A percentile compares a stretch with the other conserved stretches of the same genome.
Evolutionary conservation across 2,113 vertebrate genomes (phyloP).

Genomic region (Ahaetulla prasina): DNA sequence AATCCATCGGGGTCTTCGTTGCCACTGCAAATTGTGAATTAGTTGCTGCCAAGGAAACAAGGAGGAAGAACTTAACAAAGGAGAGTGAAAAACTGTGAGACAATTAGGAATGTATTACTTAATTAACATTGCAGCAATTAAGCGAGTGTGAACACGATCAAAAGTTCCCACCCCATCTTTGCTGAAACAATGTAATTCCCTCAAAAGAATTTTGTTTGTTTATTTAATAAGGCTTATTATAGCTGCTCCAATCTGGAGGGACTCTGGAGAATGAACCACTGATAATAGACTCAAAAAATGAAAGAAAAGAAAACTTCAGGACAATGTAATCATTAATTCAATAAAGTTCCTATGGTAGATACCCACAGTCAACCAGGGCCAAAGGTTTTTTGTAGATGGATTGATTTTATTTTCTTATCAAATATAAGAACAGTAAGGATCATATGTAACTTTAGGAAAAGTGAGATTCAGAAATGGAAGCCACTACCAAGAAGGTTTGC

Average conservation of each 20-base stretch:
- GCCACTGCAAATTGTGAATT: not conserved
- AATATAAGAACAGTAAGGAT: not conserved
- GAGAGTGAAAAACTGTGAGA: not conserved
- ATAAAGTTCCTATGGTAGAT: not conserved
- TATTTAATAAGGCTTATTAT: not conserved
- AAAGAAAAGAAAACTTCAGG: not conserved
- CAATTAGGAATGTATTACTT: not conserved
- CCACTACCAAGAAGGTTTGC: not conserved
- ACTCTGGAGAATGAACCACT: not conserved
- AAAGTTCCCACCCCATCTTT: not conserved
- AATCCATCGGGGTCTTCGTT: not conserved
- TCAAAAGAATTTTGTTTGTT: not conserved
- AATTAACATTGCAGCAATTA: not conserved
- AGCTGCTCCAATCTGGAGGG: not conserved
- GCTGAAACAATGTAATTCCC: not conserved
- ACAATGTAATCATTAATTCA: not conserved
- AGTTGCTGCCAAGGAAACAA: not conserved
- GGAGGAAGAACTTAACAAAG: not conserved
- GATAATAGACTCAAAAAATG: not conserved
- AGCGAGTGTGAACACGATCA: not conserved
- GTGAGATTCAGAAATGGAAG: not conserved
- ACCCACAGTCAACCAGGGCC: not conserved
- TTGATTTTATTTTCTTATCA: not conserved
- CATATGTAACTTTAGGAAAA: not conserved
- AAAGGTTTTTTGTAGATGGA: not conserved